Conservation (phyloP, 2,888 invertebrate genomes). For the Trichacis sp. region DNA sequence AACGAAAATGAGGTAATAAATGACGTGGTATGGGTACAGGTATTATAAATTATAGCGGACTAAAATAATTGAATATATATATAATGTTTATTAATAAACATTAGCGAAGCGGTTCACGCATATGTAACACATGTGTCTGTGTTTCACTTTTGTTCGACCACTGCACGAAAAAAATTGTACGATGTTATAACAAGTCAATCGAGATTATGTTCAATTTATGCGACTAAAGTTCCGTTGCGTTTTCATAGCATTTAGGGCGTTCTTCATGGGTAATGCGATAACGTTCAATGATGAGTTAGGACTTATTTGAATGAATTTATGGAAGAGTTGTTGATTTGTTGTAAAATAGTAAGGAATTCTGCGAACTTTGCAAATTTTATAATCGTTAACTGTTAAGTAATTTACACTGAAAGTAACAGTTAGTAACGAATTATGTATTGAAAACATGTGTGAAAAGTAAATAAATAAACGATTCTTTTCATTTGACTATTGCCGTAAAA, state of each 20-base stretch:
- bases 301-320: constrained; percentile 4
- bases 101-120: constrained; percentile 63
- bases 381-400: constrained; percentile 14
- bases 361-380: constrained; percentile 16
- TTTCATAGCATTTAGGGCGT: constrained; percentile 1
- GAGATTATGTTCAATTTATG: not conserved
- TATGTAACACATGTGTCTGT: constrained; percentile 21
- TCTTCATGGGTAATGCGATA: not conserved
- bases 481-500: not conserved
- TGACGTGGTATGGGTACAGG: constrained; percentile 50
- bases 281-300: not conserved
- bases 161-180: constrained; percentile 1
- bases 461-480: constrained; percentile 12
- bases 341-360: constrained; percentile 11
- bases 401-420: constrained; percentile 12
- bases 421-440: constrained; percentile 10
- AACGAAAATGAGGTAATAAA: constrained; percentile 13
- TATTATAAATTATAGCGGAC: constrained; percentile 64
- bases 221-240: not conserved
- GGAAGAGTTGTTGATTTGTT: constrained; percentile 2
- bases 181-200: constrained; percentile 5
- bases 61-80: constrained; percentile 61
- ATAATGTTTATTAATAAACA: constrained; percentile 68
- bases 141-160: constrained; percentile 2
- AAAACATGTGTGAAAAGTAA: constrained; percentile 11